phyloP scores from a whole-genome alignment of 2,888 invertebrate species.

The Ferrisia virgata region DNA sequence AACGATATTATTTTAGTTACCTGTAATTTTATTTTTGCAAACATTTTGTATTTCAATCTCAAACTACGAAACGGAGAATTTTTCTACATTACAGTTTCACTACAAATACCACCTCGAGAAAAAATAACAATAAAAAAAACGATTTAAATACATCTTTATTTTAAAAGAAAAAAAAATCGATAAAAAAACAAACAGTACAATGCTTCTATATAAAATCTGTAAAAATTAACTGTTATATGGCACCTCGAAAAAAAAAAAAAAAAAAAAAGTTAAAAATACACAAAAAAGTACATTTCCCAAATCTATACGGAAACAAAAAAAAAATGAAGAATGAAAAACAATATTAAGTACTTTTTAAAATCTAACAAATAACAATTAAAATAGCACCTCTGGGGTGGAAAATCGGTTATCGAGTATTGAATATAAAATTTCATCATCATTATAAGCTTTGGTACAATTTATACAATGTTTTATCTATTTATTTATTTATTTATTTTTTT shows the following conservation, averaged over 20 bases:
- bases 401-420: not conserved
- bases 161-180: conserved; percentile 18
- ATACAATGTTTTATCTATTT: too few species aligned
- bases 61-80: too few species aligned
- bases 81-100: not conserved
- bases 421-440: not conserved
- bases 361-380: not conserved
- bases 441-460: not conserved
- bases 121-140: not conserved
- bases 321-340: not conserved
- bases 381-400: not conserved
- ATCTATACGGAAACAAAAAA: not conserved
- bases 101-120: not conserved
- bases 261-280: conserved; percentile 1
- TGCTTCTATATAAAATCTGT: conserved; percentile 35
- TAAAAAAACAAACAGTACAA: conserved; percentile 22
- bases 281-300: not conserved
- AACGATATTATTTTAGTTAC: too few species aligned
- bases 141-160: conserved; percentile 11
- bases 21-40: too few species aligned
- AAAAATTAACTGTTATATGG: conserved; percentile 40
- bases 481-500: too few species aligned
- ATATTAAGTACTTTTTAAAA: conserved; percentile 11
- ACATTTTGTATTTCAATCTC: too few species aligned
- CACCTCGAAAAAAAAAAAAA: conserved; percentile 39